Base-by-base conservation (phyloP, 2,797 vertebrate species). In the Microcaecilia unicolor region DNA sequence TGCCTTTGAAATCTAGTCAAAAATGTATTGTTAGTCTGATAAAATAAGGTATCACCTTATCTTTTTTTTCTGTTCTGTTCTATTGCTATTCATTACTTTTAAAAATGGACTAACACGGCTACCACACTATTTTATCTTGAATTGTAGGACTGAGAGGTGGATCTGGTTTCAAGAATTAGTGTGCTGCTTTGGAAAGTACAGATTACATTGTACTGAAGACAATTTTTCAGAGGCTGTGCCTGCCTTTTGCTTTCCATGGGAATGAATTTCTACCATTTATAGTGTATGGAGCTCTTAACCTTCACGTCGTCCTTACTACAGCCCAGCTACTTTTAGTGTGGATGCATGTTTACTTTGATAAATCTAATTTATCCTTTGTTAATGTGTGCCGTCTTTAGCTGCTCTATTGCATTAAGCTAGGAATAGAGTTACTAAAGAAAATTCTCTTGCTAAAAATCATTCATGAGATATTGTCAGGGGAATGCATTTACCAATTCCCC, bases 311-410 rank as follows among this genome's bases (percentile, higher is more conserved):
- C 83, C 83, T 84, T 81, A 58, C 56, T 56, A 56, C 49, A 53
- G 56, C 38, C 61, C 58, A 52, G 61, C 25, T 47, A 58, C 44
- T 72, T 41, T 67, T 74, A 67, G 64, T 61, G 72, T 70, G 78
- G 69, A 68, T 70, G 57, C 66, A 69, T 80, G 71, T 80, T 83
- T 82, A 79, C 76, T 81, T 76, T 74, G 72, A 76, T 61, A 77
- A 84, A 85, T 84, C 80, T 81, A 82, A 85, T 85, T 83, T 84
- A 64, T 58, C 58, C 67, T 83, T 80, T 78, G 76, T 83, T 84
- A 83, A 81, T 76, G 69, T 56, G 65, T 57, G 72, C 70, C 68
- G 58, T 80, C 76, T 83, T 76, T 78, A 77, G 74, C 64, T 51
- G 43, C 67, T 76, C 49, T 79, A 84, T 84, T 78, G 64, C 74